Base-by-base conservation (phyloP, 64 coral and sea anemone genomes). In the Montipora foliosa region DNA sequence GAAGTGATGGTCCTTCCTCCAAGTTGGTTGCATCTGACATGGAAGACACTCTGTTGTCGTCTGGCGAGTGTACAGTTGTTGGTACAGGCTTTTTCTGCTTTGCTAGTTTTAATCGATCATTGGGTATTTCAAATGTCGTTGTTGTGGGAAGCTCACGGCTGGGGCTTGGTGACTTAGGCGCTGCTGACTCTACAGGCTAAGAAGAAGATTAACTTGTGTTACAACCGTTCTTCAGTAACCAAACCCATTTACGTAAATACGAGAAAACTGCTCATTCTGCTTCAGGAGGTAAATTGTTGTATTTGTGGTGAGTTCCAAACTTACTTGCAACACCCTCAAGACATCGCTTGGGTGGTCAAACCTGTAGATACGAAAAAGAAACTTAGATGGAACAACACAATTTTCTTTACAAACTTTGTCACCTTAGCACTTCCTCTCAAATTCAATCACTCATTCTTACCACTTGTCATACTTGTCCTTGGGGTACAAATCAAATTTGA, bases 381-480 rank as follows among this genome's bases (percentile, higher is more conserved):
- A 11, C 16, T 21, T 5, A 9, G 19, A 24, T 57, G 53, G 53
- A 8, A 37, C 37, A 37, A 37, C 37, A 37, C 37, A 37, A 37
- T 37, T 37, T 37, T 37, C 37, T 37, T 37, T 37, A 37, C 37
- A 37, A 37, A 37, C 52, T 55, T 55, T 55, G 14, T 64, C 61
- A 16, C 61, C 61, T 8, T 64, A 14, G 14, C 14, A 16, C 61
- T 16, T 64, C 13, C 13, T 64, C 61, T 64, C 9, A 4, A 64
- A 64, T 12, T 64, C 11, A 47, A 68, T 1, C 37, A 3, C 66
- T 5, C 67, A 12, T 62, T 4, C 67, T 92, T 82, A 95, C 94
- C 94, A 95, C 75, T 95, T 95, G 49, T 95, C 94, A 19, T 79
- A 95, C 60, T 92, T 95, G 79, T 95, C 94, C 62, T 91, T 92